Evolutionary conservation across 2,888 invertebrate species (phyloP).

Genomic region (Troides helena): DNA sequence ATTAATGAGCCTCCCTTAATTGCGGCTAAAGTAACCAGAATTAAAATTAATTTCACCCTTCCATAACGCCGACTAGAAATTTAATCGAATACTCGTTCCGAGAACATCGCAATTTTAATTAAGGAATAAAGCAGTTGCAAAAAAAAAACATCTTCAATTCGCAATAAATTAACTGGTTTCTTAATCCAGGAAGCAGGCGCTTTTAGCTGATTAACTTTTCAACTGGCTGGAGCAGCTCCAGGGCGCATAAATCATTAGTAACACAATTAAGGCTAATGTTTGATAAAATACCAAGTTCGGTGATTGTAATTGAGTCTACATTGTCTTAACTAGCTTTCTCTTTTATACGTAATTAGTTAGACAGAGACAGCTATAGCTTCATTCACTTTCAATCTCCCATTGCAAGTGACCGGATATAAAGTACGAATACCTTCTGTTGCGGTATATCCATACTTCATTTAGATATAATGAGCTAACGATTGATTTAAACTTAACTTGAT

Average conservation of each 20-base stretch:
- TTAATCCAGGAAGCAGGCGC: constrained; percentile 63
- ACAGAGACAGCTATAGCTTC: not conserved
- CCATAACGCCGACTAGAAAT: constrained; percentile 27
- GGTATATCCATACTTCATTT: no score
- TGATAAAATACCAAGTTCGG: constrained; percentile 45
- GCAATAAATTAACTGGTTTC: constrained; percentile 69
- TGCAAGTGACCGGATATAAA: no score
- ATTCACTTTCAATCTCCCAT: no score
- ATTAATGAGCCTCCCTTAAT: constrained; percentile 30
- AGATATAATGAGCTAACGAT: no score
- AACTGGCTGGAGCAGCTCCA: constrained; percentile 65
- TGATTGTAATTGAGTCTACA: constrained; percentile 12
- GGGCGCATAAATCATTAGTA: constrained; percentile 68
- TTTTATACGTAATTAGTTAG: not conserved
- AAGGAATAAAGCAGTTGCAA: constrained; percentile 46
- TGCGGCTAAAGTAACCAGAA: constrained; percentile 29
- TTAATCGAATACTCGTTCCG: constrained; percentile 29
- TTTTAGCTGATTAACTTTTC: constrained; percentile 77
- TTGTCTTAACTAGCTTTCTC: not conserved
- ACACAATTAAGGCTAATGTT: constrained; percentile 69
- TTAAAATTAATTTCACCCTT: constrained; percentile 34
- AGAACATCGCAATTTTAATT: constrained; percentile 48
- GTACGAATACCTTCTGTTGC: no score
- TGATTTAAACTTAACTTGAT: no score
- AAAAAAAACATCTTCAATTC: constrained; percentile 53